These are phyloP conservation scores for Echinops telfairi DNA, from an alignment of 2,113 vertebrate genomes.

Conservation along the genomic window DNA sequence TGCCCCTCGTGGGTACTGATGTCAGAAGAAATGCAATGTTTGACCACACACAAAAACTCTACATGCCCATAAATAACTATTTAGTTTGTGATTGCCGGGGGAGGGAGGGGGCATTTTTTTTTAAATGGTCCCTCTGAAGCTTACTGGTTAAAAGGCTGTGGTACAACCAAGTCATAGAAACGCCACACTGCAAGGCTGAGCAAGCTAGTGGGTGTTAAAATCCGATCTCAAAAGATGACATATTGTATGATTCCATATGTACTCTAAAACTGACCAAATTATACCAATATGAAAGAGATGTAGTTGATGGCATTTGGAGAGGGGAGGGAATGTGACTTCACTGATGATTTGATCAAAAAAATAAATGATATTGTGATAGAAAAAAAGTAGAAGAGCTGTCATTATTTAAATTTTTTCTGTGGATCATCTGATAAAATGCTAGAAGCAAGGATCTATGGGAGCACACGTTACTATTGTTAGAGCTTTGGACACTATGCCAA, in stretches of 20 bases:
- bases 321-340: neutral
- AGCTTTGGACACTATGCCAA: conserved; percentile 2
- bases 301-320: too few relatives aligned
- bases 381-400: neutral
- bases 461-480: neutral
- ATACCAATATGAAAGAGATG: neutral
- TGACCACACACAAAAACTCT: neutral
- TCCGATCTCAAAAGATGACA: neutral
- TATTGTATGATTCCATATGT: neutral
- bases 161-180: too few relatives aligned
- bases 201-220: neutral
- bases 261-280: neutral
- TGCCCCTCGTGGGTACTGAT: neutral
- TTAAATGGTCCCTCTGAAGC: too few relatives aligned
- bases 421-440: conserved; percentile 32
- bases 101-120: too few relatives aligned
- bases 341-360: neutral
- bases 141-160: too few relatives aligned
- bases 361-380: neutral
- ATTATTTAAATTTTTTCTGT: conserved; percentile 31
- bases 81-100: neutral
- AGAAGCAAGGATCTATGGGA: conserved; percentile 18
- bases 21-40: neutral
- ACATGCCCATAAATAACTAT: neutral
- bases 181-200: too few relatives aligned